Evolutionary conservation across 1,140 invertebrate species (phyloP), one percentile per base, ranked within the genome.

Genomic region (Eumeta japonica): DNA sequence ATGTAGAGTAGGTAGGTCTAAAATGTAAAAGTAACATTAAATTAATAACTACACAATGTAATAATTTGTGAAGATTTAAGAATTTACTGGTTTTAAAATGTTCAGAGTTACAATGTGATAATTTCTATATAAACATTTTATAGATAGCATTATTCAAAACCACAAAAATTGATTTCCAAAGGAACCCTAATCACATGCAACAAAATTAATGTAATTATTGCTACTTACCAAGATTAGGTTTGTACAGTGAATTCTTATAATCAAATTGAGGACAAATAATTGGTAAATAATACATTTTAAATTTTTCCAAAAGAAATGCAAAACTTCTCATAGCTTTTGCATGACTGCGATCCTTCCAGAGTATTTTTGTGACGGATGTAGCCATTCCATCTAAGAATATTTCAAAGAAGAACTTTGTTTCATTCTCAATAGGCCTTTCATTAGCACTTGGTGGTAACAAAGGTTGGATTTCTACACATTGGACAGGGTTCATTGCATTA

Each of bases 231-330:
- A 96, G 75, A 61, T 84, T 85, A 19, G 92, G 92, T 60, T 87
- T 86, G 61, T 97, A 97, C 15, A 97, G 78, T 16, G 88, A 91
- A 50, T 89, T 92, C 51, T 79, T 83, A 29, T 83, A 76, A 58
- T 89, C 85, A 60, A 95, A 96, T 50, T 89, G 84, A 1, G 93
- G 92, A 72, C 95, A 95, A 50, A 98, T 89, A 52, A 90, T 82
- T 17, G 86, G 87, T 41, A 98, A 77, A 71, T 97, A 98, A 58
- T 89, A 90, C 27, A 84, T 75, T 75, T 94, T 94, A 59, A 97
- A 98, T 50, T 87, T 88, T 61, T 96, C 87, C 62, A 98, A 83
- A 37, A 98, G 75, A 78, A 97, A 98, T 28, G 86, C 84, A 75
- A 97, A 97, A 48, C 87, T 85, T 58, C 84, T 84, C 72, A 81